A percentile compares a stretch with the other conserved stretches of the same genome.
These are phyloP conservation scores for Pygocentrus nattereri DNA, from an alignment of 2,797 vertebrate genomes.

Conservation along the genomic window DNA sequence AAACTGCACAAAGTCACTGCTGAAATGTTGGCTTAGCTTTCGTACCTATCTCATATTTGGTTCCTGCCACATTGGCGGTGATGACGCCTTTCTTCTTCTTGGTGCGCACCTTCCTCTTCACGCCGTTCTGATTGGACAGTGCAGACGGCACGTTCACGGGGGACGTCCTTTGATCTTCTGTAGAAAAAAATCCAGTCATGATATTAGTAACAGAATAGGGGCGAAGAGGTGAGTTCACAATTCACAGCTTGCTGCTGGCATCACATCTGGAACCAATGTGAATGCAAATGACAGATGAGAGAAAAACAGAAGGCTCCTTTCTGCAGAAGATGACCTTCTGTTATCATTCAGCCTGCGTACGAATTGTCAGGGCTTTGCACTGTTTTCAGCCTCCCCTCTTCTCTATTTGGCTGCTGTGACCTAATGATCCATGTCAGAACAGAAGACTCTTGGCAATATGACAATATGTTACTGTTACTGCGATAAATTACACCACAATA, in stretches of 20 bases:
- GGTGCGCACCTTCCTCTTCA: conserved; percentile 88
- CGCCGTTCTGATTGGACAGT: conserved; percentile 85
- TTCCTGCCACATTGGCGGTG: conserved; percentile 91
- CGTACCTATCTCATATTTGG: conserved; percentile 98
- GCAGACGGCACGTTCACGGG: conserved; percentile 83
- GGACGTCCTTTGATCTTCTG: conserved; percentile 89
- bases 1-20: not conserved
- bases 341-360: not conserved
- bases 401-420: not conserved
- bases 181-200: conserved; percentile 47
- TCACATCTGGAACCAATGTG: not conserved
- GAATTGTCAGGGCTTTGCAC: not conserved
- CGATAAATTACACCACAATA: not conserved
- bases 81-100: conserved; percentile 95
- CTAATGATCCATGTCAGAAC: conserved; percentile 27
- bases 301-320: not conserved
- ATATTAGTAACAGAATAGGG: not conserved
- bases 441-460: not conserved
- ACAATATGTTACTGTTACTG: not conserved
- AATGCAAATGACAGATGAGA: not conserved
- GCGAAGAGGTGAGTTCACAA: not conserved
- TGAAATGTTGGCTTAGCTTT: not conserved
- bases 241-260: not conserved
- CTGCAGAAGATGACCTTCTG: conserved; percentile 30
- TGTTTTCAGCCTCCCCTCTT: too few relatives aligned